A percentile compares a stretch with the other conserved stretches of the same genome.
These are phyloP conservation scores for Drosophila quinaria DNA, from an alignment of 2,888 invertebrate species.

Conservation along the genomic window DNA sequence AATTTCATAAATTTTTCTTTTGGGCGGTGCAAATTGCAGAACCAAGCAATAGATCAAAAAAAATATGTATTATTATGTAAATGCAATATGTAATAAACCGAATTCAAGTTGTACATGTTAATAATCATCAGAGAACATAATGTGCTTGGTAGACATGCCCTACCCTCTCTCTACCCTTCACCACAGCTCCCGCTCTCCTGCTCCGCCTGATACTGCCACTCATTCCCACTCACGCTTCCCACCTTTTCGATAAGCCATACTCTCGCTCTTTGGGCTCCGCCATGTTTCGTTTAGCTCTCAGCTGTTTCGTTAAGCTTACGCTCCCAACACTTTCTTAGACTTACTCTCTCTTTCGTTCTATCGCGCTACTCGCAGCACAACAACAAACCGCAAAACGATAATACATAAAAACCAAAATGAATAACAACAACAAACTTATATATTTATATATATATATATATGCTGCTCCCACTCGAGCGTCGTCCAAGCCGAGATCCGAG, in stretches of 20 bases:
- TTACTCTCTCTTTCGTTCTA: background rate
- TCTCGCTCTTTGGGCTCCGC: background rate
- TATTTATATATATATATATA: background rate
- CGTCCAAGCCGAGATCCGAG: conserved; percentile 26
- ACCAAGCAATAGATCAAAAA: conserved; percentile 28
- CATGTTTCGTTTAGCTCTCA: conserved; percentile 1
- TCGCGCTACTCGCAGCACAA: conserved; percentile 17
- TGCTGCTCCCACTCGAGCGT: conserved; percentile 7
- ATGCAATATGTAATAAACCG: conserved; percentile 48
- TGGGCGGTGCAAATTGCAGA: conserved; percentile 36
- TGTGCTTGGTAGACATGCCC: conserved; percentile 12
- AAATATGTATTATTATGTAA: conserved; percentile 49
- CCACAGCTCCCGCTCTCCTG: background rate
- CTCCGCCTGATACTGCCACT: conserved; percentile 4
- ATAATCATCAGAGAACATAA: conserved; percentile 17
- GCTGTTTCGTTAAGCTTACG: conserved; percentile 4
- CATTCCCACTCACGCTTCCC: background rate
- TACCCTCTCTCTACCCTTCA: background rate
- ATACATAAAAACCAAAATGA: background rate
- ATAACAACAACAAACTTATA: background rate
- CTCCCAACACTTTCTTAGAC: background rate
- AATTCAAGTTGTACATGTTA: conserved; percentile 40
- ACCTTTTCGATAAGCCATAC: too few relatives aligned
- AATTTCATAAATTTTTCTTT: conserved; percentile 7
- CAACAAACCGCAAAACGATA: conserved; percentile 4